Base-by-base conservation (phyloP, 1,140 invertebrate species). In the Drosophila hydei region DNA sequence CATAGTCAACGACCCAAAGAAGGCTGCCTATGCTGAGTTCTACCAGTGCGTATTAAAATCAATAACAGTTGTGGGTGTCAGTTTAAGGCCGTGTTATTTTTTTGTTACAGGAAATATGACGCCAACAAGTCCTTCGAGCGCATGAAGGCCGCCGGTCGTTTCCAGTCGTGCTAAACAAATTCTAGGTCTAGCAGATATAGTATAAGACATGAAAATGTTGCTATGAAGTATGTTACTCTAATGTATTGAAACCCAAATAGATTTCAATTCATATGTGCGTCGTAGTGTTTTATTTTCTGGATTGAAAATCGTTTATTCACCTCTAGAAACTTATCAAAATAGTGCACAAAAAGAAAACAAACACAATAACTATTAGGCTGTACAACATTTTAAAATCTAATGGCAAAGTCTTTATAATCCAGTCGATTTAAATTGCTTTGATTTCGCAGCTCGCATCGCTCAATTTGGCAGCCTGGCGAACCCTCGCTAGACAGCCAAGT, bases 401-500 rank as follows among this genome's bases (percentile, higher is more conserved):
- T 96, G 50, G 94, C 95, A 90, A 97, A 98, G 69, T 95, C 95
- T 84, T 94, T 94, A 91, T 96, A 97, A 60, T 96, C 96, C 67
- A 94, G 94, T 77, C 94, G 94, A n/a, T 94, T 93, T 18, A 97
- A 92, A 78, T 95, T 96, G 81, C 96, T 95, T 94, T 95, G 96
- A 91, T 97, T 97, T 45, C 93, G 94, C 21, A 97, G 93, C 70
- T 97, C 96, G 80, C 96, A 96, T 45, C 94, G 94, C 68, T 97
- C 95, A 64, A 98, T 97, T 92, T 96, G 93, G 84, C 95, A 95
- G 50, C 96, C 96, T 0, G 97, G 97, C 68, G 96, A 96, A 18
- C 97, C 97, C 8, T 95, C 95, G 27, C 94, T 95, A 11, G 95
- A 95, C 43, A 98, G 91, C 97, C 97, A 98, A 50, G 95, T 92